phyloP scores from a whole-genome alignment of 2,113 vertebrate species.

The Limnothrissa miodon region DNA sequence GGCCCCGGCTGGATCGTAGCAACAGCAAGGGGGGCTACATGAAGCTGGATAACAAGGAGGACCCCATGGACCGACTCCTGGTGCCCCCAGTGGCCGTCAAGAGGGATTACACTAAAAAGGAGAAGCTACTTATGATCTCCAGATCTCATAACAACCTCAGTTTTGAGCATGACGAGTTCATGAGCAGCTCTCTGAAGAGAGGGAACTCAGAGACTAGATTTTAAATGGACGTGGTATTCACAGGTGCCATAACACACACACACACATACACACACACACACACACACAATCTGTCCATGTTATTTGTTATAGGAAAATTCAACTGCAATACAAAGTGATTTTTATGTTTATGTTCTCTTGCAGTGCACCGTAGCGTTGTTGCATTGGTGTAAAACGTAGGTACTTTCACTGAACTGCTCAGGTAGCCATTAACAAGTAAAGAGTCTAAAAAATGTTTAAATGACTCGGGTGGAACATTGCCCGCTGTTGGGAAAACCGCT shows the following conservation, averaged over 20 bases:
- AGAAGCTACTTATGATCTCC: constrained; percentile 98
- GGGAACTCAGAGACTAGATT: constrained; percentile 95
- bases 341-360: neutral
- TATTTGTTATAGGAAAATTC: neutral
- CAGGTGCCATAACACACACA: neutral
- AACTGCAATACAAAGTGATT: constrained; percentile 29
- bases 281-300: neutral
- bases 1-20: constrained; percentile 92
- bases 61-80: constrained; percentile 83
- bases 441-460: neutral
- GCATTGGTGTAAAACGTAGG: constrained; percentile 1
- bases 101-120: constrained; percentile 92
- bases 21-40: constrained; percentile 91
- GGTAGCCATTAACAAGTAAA: neutral
- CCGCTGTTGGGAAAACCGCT: neutral
- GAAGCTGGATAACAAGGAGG: constrained; percentile 93
- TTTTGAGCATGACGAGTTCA: constrained; percentile 93
- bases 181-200: constrained; percentile 87
- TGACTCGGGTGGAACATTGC: neutral
- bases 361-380: neutral
- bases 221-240: constrained; percentile 55
- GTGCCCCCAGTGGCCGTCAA: constrained; percentile 69
- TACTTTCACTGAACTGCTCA: constrained; percentile 1
- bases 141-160: constrained; percentile 97
- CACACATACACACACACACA: constrained; percentile 23